phyloP scores from a whole-genome alignment of 1,140 invertebrate species.

The Stegodyphus mimosarum region DNA sequence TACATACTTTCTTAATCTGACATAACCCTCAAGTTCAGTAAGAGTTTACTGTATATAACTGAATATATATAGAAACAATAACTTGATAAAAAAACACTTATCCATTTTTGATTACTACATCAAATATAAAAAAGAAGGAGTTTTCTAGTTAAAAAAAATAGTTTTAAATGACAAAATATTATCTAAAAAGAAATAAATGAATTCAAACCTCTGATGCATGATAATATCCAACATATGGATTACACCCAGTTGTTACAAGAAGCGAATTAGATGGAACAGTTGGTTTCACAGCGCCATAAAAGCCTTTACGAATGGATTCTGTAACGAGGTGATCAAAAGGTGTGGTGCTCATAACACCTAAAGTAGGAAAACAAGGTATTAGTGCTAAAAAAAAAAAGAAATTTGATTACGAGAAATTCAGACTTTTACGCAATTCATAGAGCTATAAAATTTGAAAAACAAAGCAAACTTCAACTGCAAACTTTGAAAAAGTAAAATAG shows the following conservation, averaged over 20 bases:
- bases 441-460: too few species aligned
- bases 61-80: too few species aligned
- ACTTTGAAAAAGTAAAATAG: too few species aligned
- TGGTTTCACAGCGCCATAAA: conserved; percentile 77
- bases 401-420: neutral
- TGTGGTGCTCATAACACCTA: conserved; percentile 64
- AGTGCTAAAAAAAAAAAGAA: neutral
- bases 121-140: too few species aligned
- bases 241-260: conserved; percentile 81
- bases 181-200: too few species aligned
- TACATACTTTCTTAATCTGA: too few species aligned
- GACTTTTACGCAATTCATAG: neutral
- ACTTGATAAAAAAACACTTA: too few species aligned
- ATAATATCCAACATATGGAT: conserved; percentile 89
- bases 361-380: neutral
- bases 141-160: too few species aligned
- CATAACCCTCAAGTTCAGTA: too few species aligned
- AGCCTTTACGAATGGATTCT: conserved; percentile 82
- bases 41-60: too few species aligned
- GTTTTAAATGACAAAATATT: too few species aligned
- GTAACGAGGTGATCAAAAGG: conserved; percentile 88
- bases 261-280: conserved; percentile 81
- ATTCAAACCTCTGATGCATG: conserved; percentile 79
- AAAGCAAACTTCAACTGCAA: neutral
- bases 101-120: too few species aligned